phyloP scores from a whole-genome alignment of 2,888 invertebrate genomes.

The Germaria angustata region DNA sequence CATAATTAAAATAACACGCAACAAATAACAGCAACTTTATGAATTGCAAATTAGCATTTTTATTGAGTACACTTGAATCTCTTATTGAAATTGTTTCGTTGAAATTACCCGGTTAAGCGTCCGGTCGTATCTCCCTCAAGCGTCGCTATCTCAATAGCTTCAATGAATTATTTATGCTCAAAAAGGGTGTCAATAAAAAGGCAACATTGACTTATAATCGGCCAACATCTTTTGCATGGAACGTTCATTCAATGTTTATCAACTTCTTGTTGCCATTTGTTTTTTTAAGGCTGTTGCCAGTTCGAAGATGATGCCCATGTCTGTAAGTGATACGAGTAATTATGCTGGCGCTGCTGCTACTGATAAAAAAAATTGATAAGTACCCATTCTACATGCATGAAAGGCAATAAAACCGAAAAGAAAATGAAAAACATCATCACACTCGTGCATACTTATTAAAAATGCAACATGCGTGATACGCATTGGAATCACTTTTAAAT shows the following conservation, averaged over 20 bases:
- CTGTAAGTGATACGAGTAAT: conserved; percentile 28
- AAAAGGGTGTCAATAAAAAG: conserved; percentile 45
- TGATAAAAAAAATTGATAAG: conserved; percentile 36
- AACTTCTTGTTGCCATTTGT: conserved; percentile 5
- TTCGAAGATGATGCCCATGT: conserved; percentile 11
- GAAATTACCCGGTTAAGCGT: not conserved
- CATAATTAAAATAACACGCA: not conserved
- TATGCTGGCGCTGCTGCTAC: not conserved
- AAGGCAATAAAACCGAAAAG: not conserved
- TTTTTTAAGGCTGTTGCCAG: conserved; percentile 22
- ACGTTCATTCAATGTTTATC: conserved; percentile 40
- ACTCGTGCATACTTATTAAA: conserved; percentile 37
- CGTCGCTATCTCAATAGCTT: not conserved
- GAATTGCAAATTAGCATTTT: conserved; percentile 27
- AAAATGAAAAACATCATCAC: not conserved
- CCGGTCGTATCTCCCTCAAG: conserved; percentile 10
- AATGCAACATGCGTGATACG: conserved; percentile 63
- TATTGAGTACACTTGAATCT: conserved; percentile 2
- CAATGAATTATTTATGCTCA: conserved; percentile 25
- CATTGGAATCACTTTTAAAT: conserved; percentile 47
- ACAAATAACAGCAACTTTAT: not conserved
- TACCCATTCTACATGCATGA: conserved; percentile 15
- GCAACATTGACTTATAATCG: conserved; percentile 4
- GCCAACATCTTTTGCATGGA: not conserved
- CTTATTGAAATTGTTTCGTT: conserved; percentile 6